Percentiles rank a stretch among this genome's conserved stretches.
Evolutionary conservation across 2,888 invertebrate species (phyloP).

Genomic region (Ethmia dodecea): DNA sequence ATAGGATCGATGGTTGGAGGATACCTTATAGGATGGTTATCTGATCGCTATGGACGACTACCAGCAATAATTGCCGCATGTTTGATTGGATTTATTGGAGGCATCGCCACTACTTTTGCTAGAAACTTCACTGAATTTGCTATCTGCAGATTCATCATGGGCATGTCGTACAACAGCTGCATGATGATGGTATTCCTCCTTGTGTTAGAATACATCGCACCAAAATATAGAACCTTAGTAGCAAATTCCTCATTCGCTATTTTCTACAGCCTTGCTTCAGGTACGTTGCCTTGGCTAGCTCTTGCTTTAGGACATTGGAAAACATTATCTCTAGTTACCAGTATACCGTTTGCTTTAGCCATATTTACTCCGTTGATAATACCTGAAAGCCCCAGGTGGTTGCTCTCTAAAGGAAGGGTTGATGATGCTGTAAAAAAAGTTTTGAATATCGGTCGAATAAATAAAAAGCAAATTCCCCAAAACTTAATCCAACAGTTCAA

Average conservation of each 20-base stretch:
- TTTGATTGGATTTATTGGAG: constrained; percentile 39
- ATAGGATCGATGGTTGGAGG: constrained; percentile 47
- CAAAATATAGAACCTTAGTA: constrained; percentile 45
- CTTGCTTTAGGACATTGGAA: constrained; percentile 49
- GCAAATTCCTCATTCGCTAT: constrained; percentile 42
- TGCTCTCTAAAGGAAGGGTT: constrained; percentile 42
- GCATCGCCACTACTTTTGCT: constrained; percentile 37
- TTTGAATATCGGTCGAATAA: constrained; percentile 38
- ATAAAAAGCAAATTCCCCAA: constrained; percentile 37
- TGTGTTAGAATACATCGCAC: constrained; percentile 49
- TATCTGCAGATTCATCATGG: constrained; percentile 42
- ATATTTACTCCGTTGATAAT: constrained; percentile 40
- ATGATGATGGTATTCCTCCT: constrained; percentile 49
- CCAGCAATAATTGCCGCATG: constrained; percentile 39
- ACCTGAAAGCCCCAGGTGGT: constrained; percentile 52
- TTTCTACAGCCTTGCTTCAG: constrained; percentile 39
- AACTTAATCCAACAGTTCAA: constrained; percentile 44
- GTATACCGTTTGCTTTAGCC: constrained; percentile 38
- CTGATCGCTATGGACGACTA: constrained; percentile 47
- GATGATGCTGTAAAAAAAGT: constrained; percentile 45
- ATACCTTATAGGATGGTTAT: constrained; percentile 42
- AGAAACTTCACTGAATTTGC: constrained; percentile 40
- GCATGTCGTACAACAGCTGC: constrained; percentile 50
- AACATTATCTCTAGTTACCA: constrained; percentile 42
- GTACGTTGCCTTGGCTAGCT: constrained; percentile 43